Conservation (phyloP, 23 tunicate genomes). For the Ciona savignyi region DNA sequence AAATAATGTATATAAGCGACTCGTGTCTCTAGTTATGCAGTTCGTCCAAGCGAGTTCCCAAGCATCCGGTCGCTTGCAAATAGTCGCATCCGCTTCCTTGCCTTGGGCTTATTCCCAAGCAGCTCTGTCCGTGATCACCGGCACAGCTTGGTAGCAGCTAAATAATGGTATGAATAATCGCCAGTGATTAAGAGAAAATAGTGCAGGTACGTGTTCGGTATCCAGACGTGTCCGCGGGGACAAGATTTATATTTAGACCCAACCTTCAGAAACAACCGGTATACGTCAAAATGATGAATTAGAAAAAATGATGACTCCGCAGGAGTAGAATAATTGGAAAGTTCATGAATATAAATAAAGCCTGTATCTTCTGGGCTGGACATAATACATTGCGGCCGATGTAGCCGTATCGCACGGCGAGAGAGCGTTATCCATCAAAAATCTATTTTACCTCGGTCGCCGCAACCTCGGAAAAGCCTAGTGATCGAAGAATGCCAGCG, state of each 20-base stretch:
- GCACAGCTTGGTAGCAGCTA: neutral
- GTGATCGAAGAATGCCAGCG: constrained; percentile 1
- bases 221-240: neutral
- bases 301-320: neutral
- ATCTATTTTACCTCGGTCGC: neutral
- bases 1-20: neutral
- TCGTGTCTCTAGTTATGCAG: no score
- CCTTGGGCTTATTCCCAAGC: neutral
- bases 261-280: neutral
- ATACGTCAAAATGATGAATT: neutral
- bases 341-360: neutral
- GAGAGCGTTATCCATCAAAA: neutral
- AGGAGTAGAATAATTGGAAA: neutral
- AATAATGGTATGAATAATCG: neutral
- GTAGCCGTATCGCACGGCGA: neutral
- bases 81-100: neutral
- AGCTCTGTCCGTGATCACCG: neutral
- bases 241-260: neutral
- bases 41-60: no score
- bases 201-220: neutral
- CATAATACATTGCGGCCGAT: neutral
- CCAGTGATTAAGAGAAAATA: neutral
- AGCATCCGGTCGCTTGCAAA: neutral
- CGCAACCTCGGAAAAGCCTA: neutral
- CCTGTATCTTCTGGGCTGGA: neutral